Evolutionary conservation across 2,797 vertebrate genomes (phyloP).

Genomic region (Darevskia mixta): DNA sequence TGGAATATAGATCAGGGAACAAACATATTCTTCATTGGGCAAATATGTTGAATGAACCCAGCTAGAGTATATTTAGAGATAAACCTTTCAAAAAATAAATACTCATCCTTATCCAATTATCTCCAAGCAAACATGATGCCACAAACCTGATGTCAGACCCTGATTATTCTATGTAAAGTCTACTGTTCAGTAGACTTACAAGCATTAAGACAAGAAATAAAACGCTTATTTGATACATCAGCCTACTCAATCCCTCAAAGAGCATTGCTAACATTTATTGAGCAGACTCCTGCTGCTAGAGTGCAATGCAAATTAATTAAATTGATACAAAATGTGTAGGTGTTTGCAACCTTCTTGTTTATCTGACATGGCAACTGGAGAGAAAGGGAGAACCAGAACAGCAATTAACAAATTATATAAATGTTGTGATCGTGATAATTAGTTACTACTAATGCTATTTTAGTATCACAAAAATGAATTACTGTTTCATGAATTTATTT

Average conservation of each 20-base stretch:
- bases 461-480: conserved; percentile 55
- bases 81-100: not conserved
- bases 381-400: conserved; percentile 22
- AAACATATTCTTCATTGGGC: not conserved
- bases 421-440: conserved; percentile 60
- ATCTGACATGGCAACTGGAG: conserved; percentile 52
- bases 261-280: conserved; percentile 49
- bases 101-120: not conserved
- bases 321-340: conserved; percentile 14
- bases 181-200: not conserved
- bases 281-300: conserved; percentile 47
- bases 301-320: conserved; percentile 50
- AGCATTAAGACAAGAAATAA: not conserved
- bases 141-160: not conserved
- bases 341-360: conserved; percentile 46
- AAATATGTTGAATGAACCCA: not conserved
- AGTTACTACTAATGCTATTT: conserved; percentile 48
- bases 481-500: conserved; percentile 47
- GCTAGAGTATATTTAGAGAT: not conserved
- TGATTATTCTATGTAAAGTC: not conserved
- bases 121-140: not conserved
- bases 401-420: conserved; percentile 67
- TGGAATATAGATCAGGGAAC: not conserved
- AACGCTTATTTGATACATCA: conserved; percentile 34
- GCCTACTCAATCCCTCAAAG: conserved; percentile 21